Percentiles rank a stretch among this genome's conserved stretches.
phyloP scores from a whole-genome alignment of 2,888 invertebrate genomes.

The Drosophila rellima region DNA sequence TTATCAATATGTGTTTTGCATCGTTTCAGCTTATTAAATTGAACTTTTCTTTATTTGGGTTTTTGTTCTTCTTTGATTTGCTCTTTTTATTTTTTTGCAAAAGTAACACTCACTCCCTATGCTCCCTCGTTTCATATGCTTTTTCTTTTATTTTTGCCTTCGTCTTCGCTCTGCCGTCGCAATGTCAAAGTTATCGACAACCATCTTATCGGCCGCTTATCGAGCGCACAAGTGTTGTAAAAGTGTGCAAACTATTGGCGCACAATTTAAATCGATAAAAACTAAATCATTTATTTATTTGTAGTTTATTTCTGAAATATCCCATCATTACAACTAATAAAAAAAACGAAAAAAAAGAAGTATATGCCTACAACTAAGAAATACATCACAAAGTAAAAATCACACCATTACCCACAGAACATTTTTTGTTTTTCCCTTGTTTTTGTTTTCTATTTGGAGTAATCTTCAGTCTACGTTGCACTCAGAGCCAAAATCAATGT shows the following conservation, averaged over 20 bases:
- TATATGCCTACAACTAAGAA: constrained; percentile 32
- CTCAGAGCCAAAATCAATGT: constrained; percentile 54
- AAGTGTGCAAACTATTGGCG: constrained; percentile 6
- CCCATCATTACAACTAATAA: constrained; percentile 24
- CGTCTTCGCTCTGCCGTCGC: constrained; percentile 59
- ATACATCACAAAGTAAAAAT: constrained; percentile 64
- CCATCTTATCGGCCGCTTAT: constrained; percentile 32
- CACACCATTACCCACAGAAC: constrained; percentile 31
- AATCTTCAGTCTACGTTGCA: constrained; percentile 59
- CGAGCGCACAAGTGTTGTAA: constrained; percentile 31
- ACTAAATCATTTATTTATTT: neutral
- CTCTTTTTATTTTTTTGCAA: constrained; percentile 50
- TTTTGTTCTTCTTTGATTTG: constrained; percentile 47
- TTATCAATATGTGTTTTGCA: constrained; percentile 24
- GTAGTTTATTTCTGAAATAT: constrained; percentile 36
- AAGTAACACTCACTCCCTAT: constrained; percentile 67
- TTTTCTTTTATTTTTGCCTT: constrained; percentile 72
- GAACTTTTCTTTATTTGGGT: constrained; percentile 64
- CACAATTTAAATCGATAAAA: constrained; percentile 20
- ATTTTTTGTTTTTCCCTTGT: constrained; percentile 11
- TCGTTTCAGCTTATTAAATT: constrained; percentile 45
- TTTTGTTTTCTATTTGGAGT: constrained; percentile 20
- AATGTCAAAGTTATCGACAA: constrained; percentile 49
- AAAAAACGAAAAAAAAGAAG: constrained; percentile 36
- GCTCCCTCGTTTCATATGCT: constrained; percentile 67